Base-by-base conservation (phyloP, 2,113 vertebrate genomes). In the Chauna torquata region DNA sequence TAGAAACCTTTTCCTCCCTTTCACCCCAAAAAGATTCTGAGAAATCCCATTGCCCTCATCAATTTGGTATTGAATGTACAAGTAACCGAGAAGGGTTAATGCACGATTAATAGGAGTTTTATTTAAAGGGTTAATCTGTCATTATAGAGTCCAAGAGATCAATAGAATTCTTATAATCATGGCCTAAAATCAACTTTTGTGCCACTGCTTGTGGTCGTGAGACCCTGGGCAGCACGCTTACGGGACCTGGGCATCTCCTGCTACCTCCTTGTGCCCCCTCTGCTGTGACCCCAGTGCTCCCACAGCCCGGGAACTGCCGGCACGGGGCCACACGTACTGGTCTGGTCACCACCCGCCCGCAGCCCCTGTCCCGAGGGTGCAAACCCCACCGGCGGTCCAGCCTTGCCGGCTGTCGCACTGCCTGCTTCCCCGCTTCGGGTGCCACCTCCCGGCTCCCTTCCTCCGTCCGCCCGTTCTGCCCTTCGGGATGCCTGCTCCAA, bases 101-200 rank as follows among this genome's bases (percentile, higher is more conserved):
- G 95, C 92, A 95, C 97, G 97, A 95, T 96, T 95, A 95, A 88
- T 91, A 95, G 91, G 42, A 79, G 62, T 87, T 96, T 94, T 80
- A 90, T 95, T 96, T 77, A 95, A 96, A 96, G 85, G 62, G 62
- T 89, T 97, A 82, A 82, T 96, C 88, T 96, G 88, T 89, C 78
- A 74, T 97, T 93, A 89, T 36, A 58, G 44, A 94, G 88, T 96
- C 86, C 86, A 85, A 92, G 90, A 70, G 78, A 94, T 96, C 94
- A 88, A 95, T 87, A 82, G 92, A 94, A 87, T 96, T 92, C 81
- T 95, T 92, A 95, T 82, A 97, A 89, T 89, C 78, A 19, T 76
- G 47, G 74, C 83, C 94, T 94, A 94, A 92, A 94, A 87, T 95
- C 40, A 62, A 70, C 74, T 85, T 85, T 85, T 92, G 62, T 16